A percentile compares a stretch with the other conserved stretches of the same genome.
These are phyloP conservation scores for Octonoba sinensis DNA, from an alignment of 2,888 invertebrate species.

Conservation along the genomic window DNA sequence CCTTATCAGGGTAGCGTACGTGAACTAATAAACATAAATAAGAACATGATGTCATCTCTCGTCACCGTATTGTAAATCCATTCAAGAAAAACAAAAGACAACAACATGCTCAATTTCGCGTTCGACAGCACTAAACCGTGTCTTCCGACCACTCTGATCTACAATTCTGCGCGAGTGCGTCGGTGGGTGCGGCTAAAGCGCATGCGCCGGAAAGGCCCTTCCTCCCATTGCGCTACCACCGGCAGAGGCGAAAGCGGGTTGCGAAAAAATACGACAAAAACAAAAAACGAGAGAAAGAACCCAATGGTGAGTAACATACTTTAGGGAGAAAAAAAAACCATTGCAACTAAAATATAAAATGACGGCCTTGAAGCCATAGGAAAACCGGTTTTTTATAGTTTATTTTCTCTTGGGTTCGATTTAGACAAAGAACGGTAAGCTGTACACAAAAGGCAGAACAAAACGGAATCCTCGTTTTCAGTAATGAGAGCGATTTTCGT, in stretches of 20 bases:
- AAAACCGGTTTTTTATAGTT: slow-evolving; percentile 42
- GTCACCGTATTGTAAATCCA: too few species aligned
- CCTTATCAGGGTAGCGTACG: too few species aligned
- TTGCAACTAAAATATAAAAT: slow-evolving; percentile 30
- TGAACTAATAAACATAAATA: too few species aligned
- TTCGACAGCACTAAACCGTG: too few species aligned
- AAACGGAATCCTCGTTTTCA: background rate
- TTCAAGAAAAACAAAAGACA: too few species aligned
- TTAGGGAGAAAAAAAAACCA: slow-evolving; percentile 3
- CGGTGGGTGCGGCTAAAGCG: slow-evolving; percentile 58
- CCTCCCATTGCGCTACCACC: slow-evolving; percentile 45
- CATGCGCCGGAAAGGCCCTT: slow-evolving; percentile 58
- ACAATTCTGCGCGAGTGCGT: slow-evolving; percentile 15
- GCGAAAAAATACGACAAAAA: slow-evolving; percentile 23
- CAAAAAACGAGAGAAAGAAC: slow-evolving; percentile 17
- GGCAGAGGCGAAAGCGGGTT: slow-evolving; percentile 56
- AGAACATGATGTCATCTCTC: too few species aligned
- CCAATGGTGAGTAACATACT: background rate
- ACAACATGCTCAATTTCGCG: too few species aligned
- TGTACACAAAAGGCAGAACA: background rate
- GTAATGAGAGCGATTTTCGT: too few species aligned
- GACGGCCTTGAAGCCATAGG: slow-evolving; percentile 45
- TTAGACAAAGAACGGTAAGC: slow-evolving; percentile 43
- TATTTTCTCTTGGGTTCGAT: background rate
- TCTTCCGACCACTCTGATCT: too few species aligned